Percentiles rank a stretch among this genome's conserved stretches.
These are phyloP conservation scores for Palaemon carinicauda DNA, from an alignment of 1,140 invertebrate genomes.

Conservation along the genomic window DNA sequence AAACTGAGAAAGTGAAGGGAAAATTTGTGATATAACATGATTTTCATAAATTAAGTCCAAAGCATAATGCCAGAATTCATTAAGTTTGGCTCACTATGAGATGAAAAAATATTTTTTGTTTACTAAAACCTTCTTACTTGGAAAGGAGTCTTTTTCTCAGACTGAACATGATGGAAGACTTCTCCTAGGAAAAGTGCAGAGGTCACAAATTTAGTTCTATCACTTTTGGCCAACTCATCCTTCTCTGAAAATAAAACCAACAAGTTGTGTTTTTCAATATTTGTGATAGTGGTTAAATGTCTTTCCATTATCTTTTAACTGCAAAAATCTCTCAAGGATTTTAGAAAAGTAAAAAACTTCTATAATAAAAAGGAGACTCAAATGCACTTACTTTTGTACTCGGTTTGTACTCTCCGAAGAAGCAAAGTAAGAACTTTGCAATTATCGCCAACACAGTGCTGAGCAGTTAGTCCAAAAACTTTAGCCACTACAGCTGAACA, in stretches of 20 bases:
- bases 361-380: neutral
- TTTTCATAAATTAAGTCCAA: too few species aligned
- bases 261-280: too few species aligned
- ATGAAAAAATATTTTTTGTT: too few species aligned
- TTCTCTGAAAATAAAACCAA: neutral
- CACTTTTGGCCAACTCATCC: neutral
- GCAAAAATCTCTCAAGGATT: too few species aligned
- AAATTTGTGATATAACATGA: too few species aligned
- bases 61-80: too few species aligned
- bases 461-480: neutral
- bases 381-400: neutral
- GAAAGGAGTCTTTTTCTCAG: neutral
- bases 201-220: conserved; percentile 2
- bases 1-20: too few species aligned
- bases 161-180: conserved; percentile 10
- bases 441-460: neutral
- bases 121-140: neutral
- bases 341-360: too few species aligned
- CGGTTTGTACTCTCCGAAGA: neutral
- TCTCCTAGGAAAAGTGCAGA: conserved; percentile 9
- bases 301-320: too few species aligned
- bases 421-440: neutral
- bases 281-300: too few species aligned
- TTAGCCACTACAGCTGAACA: neutral
- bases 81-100: too few species aligned